Conservation (phyloP, 2,113 vertebrate genomes). For the Camelus dromedarius region DNA sequence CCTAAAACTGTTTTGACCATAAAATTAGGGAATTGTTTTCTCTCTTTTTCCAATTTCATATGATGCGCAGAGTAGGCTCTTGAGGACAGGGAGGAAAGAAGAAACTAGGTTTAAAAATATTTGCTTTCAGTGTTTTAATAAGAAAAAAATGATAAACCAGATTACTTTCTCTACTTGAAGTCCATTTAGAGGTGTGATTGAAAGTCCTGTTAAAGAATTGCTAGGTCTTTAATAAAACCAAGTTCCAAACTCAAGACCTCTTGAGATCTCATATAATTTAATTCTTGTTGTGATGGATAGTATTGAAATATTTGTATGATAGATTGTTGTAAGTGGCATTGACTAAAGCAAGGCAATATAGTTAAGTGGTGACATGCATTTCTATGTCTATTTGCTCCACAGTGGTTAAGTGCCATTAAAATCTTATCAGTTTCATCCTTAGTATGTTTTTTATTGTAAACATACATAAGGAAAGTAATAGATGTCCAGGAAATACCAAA, state of each 20-base stretch:
- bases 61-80: not conserved
- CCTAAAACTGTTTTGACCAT: not conserved
- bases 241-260: constrained; percentile 61
- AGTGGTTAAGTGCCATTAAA: constrained; percentile 34
- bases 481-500: constrained; percentile 25
- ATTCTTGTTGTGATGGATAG: constrained; percentile 59
- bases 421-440: constrained; percentile 44
- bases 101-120: constrained; percentile 59
- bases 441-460: constrained; percentile 57
- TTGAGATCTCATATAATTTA: constrained; percentile 59
- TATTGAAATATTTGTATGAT: constrained; percentile 54
- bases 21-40: constrained; percentile 32
- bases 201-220: constrained; percentile 55
- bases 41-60: constrained; percentile 36
- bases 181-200: constrained; percentile 49
- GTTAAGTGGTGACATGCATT: constrained; percentile 34
- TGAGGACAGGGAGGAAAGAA: constrained; percentile 26
- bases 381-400: not conserved
- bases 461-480: constrained; percentile 61
- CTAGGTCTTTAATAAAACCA: constrained; percentile 66
- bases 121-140: constrained; percentile 64
- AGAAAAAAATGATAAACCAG: constrained; percentile 50
- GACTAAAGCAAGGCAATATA: constrained; percentile 36
- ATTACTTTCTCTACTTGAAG: constrained; percentile 41
- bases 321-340: constrained; percentile 43